Evolutionary conservation across 2,797 vertebrate genomes (phyloP), one percentile per base, ranked within the genome.

Genomic region (Xerus rutilus): DNA sequence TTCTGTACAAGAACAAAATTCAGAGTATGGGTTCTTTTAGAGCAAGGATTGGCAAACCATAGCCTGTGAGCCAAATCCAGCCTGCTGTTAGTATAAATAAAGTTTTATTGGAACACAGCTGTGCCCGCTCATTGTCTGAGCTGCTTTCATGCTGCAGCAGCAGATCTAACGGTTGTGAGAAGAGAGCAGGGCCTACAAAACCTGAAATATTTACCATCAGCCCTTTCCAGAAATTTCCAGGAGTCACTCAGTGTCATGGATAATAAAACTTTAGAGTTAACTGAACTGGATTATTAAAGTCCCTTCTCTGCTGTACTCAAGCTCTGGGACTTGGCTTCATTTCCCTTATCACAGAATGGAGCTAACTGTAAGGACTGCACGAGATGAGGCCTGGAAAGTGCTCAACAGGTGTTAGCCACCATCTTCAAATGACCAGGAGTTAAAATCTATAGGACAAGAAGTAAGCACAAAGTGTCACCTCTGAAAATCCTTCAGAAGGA

Each of bases 41-140:
- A 86, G 14, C 54, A 85, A 35, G 6, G 7, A 3, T 20, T 94
- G 43, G 86, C n/a, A 83, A 88, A 45, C 35, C 8, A 23, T 7
- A 13, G 57, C 20, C 67, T 23, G 32, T 3, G 5, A 39, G 32
- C 12, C 67, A 89, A 67, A 85, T 49, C 10, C 23, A 59, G n/a
- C 30, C 18, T n/a, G 20, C 12, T 25, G 10, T 54, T 64, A 74
- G 47, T 81, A 8, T 59, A 81, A 94, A 67, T 81, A 79, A 89
- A 82, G n/a, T 82, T 81, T 95, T 81, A 92, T 15, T 92, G 49
- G 30, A 72, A 94, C 77, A 74, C 15, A 91, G 67, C 4, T 30
- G 72, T 1, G 7, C 59, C 18, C 23, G 8, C 70, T 90, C 32
- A 32, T 5, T 64, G 21, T 65, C 47, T 65, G 20, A 0, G 2